phyloP scores from a whole-genome alignment of 2,113 vertebrate genomes.

The Stigmatopora argus region DNA sequence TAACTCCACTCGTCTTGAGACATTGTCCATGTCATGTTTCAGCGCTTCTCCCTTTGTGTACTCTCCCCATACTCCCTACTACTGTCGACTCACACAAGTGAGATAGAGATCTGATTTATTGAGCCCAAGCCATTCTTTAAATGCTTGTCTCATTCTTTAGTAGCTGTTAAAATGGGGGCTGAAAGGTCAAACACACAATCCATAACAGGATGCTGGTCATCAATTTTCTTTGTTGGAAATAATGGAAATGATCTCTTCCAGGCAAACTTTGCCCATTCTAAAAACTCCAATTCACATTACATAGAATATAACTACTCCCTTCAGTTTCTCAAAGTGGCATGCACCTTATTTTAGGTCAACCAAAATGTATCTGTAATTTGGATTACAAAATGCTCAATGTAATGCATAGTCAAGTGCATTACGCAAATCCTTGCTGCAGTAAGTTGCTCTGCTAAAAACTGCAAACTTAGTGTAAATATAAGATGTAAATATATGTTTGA shows the following conservation, averaged over 20 bases:
- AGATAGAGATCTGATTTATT: slow-evolving; percentile 11
- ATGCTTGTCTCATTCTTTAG: slow-evolving; percentile 4
- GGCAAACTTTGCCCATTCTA: background rate
- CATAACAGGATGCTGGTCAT: background rate
- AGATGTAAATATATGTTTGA: too few relatives aligned
- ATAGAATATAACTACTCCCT: too few relatives aligned
- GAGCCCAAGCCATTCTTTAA: background rate
- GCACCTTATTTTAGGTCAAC: too few relatives aligned
- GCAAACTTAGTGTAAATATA: too few relatives aligned
- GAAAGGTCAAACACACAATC: background rate
- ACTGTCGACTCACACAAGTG: background rate
- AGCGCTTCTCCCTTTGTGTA: background rate
- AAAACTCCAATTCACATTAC: background rate
- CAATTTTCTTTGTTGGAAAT: background rate
- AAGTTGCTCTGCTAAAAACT: too few relatives aligned
- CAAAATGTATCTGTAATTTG: too few relatives aligned
- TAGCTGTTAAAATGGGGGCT: background rate
- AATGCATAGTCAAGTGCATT: too few relatives aligned
- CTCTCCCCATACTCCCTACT: background rate
- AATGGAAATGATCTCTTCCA: background rate
- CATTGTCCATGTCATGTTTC: background rate
- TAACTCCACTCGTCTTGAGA: slow-evolving; percentile 1
- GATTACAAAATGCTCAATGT: too few relatives aligned
- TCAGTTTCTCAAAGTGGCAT: too few relatives aligned
- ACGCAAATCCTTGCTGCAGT: too few relatives aligned